These are phyloP conservation scores for Gymnodraco acuticeps DNA, from an alignment of 2,797 vertebrate species.

Conservation along the genomic window DNA sequence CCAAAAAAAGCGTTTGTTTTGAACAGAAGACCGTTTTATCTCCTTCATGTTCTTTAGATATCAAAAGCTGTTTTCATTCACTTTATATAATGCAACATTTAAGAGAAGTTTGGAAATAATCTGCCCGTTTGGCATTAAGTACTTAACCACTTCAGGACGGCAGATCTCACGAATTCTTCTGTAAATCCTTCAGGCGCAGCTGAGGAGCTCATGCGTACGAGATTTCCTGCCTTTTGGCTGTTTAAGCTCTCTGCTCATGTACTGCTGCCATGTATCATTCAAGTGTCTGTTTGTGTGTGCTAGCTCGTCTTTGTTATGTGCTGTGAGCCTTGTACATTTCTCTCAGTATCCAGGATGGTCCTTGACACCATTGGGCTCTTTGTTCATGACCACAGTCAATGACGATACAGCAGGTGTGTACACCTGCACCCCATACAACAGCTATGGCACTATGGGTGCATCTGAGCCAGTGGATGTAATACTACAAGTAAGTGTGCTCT, in stretches of 20 bases:
- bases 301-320: constrained; percentile 2
- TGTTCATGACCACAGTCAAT: constrained; percentile 89
- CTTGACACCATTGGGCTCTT: constrained; percentile 83
- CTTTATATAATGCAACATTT: constrained; percentile 15
- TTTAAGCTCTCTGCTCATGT: constrained; percentile 5
- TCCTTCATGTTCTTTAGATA: constrained; percentile 15
- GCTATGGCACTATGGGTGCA: constrained; percentile 89
- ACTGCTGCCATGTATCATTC: background rate
- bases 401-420: constrained; percentile 90
- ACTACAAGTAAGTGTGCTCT: constrained; percentile 87
- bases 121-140: constrained; percentile 17
- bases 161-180: constrained; percentile 40
- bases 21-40: background rate
- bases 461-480: constrained; percentile 87
- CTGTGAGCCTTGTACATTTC: constrained; percentile 18
- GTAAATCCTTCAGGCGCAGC: constrained; percentile 40
- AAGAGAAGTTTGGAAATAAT: constrained; percentile 30
- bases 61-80: background rate
- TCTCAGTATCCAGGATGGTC: constrained; percentile 94
- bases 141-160: constrained; percentile 13
- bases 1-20: background rate
- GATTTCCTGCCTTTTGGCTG: constrained; percentile 28
- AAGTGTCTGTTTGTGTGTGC: background rate
- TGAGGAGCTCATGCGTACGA: constrained; percentile 3
- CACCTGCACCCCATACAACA: constrained; percentile 93